Conservation (phyloP, 2,113 vertebrate species). For the Amazona guildingii region DNA sequence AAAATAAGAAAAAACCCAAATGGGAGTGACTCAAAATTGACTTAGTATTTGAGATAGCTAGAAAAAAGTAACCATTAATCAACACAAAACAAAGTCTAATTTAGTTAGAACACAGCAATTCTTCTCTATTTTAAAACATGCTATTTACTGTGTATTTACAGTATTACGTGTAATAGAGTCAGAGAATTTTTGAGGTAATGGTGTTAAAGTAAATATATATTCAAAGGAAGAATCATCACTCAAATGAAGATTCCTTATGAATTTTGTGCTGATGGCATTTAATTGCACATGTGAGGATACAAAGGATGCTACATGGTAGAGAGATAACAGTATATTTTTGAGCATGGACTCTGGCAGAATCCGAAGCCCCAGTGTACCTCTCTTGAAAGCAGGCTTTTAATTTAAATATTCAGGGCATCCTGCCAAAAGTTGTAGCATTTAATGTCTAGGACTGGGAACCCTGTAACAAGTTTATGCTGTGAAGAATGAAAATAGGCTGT, state of each 20-base stretch:
- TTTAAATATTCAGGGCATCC: neutral
- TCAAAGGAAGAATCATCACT: neutral
- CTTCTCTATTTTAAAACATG: neutral
- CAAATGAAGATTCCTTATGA: neutral
- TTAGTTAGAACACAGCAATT: neutral
- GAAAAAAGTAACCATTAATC: neutral
- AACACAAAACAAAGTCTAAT: neutral
- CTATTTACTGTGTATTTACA: neutral
- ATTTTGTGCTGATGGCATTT: neutral
- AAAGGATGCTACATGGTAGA: neutral
- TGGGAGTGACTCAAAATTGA: neutral
- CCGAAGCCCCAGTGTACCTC: neutral
- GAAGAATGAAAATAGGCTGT: neutral
- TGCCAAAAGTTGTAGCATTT: neutral
- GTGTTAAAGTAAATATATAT: neutral
- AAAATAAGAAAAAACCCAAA: conserved; percentile 43
- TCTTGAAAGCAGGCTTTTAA: neutral
- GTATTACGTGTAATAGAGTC: neutral
- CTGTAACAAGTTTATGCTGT: neutral
- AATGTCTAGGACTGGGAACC: neutral
- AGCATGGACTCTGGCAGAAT: neutral
- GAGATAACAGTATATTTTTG: neutral
- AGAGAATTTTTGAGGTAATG: neutral
- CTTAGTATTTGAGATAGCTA: neutral
- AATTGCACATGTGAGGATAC: neutral